Base-by-base conservation (phyloP, 2,113 vertebrate species). In the Grammatotria lemairii region DNA sequence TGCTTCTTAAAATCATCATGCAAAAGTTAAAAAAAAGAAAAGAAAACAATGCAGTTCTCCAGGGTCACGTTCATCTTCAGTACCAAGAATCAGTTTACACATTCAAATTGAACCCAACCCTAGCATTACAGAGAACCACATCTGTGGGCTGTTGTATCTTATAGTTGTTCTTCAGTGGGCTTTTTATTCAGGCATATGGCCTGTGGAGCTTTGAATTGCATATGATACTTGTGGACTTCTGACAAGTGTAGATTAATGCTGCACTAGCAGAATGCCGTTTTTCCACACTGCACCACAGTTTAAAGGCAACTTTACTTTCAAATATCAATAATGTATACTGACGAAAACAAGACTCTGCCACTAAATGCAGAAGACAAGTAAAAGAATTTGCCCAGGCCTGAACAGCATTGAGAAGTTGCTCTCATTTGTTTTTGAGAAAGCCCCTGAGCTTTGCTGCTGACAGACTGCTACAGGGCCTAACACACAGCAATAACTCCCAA, bases 321-420 rank as follows among this genome's bases (percentile, higher is more conserved):
- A 80, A 85, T 42, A 87, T 90, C 31, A 57, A 54, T 88, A 88
- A 87, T 58, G 53, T 80, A 88, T 19, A 81, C 40, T 35, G 88
- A 90, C 81, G 40, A 80, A 88, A 88, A 85, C 80, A 85, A 84
- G 87, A 38, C 42, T 53, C 33, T 2, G 5, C 33, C 42, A 45
- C 23, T 86, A 83, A 83, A 70, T 17, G 4, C 14, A 38, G 75
- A 88, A 53, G 16, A 33, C 63, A 70, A 28, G 35, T 81, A 78
- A 82, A 83, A 88, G 49, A 82, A 88, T 14, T 68, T 31, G 9
- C 11, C 26, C 23, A 88, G 26, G 73, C 70, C 80, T 89, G 35
- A 82, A 70, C 54, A 70, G 40, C 75, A 31, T 5, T 31, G 68
- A 87, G 28, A 17, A 53, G 35, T 45, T 86, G 75, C 58, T 75